Base-by-base conservation (phyloP, 2,888 invertebrate genomes). In the Drosophila tanythrix region DNA sequence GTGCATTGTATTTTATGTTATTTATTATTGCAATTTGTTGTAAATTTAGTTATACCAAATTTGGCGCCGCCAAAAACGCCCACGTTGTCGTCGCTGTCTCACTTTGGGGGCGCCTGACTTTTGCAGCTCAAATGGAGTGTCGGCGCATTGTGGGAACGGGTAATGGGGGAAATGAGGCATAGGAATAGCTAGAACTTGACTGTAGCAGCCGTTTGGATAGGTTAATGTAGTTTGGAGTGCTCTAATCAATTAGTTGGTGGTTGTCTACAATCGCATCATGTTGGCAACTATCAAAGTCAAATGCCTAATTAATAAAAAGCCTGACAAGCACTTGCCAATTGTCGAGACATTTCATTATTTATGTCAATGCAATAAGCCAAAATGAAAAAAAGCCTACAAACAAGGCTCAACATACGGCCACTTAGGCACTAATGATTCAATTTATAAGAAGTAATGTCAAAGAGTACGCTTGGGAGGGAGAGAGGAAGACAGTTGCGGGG, bases 21-120 rank as follows among this genome's bases (percentile, higher is more conserved):
- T 83, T 88, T 87, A 80, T 88, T 78, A 81, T 86, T 83, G 82
- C 81, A 90, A 90, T 90, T 88, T 88, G 86, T 82, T 88, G 77
- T 79, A 69, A 85, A 76, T 83, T 83, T 67, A 63, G 78, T 74
- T 77, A 58, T 65, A 43, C 88, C 90, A 83, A 90, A 88, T 88
- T 90, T 83, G 90, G 88, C n/a, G 73, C 90, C 88, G 88, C 83
- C 70, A 86, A 69, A 68, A 38, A 64, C 87, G 78, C 88, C 87
- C 79, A 83, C 87, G 15, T 74, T 63, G 61, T 52, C 55, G n/a
- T 36, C 56, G 58, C 25, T 25, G 46, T 62, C 53, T 53, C 43
- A 48, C 53, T 61, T 75, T 31, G 68, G 68, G 57, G 83, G 63
- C 73, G 70, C 77, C 63, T 79, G 81, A 86, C 81, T 86, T 79